phyloP scores from a whole-genome alignment of 2,797 vertebrate species.

The Tympanoctomys barrerae region DNA sequence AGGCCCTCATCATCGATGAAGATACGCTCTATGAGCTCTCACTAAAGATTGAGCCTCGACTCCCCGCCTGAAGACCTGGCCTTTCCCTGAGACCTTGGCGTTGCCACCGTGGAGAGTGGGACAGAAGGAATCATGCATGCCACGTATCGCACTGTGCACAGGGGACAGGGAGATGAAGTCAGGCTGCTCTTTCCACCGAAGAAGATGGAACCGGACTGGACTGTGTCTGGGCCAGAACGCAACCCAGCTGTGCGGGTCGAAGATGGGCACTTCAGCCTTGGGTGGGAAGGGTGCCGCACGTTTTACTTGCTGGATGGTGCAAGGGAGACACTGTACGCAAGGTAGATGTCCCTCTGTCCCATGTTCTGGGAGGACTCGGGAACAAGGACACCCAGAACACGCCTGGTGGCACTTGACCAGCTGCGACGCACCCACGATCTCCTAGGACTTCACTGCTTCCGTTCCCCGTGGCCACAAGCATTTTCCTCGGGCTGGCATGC shows the following conservation, averaged over 20 bases:
- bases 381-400: constrained; percentile 36
- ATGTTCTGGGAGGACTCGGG: constrained; percentile 46
- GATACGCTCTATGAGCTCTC: constrained; percentile 97
- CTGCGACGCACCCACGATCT: constrained; percentile 22
- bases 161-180: constrained; percentile 50
- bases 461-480: not conserved
- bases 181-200: constrained; percentile 78
- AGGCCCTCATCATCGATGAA: constrained; percentile 96
- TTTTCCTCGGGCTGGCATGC: constrained; percentile 31
- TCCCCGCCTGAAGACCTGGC: constrained; percentile 93
- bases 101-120: constrained; percentile 63
- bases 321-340: constrained; percentile 61
- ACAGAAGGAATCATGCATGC: constrained; percentile 79
- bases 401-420: constrained; percentile 53
- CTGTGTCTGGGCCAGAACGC: constrained; percentile 77
- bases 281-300: constrained; percentile 71
- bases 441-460: constrained; percentile 57
- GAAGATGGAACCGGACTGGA: constrained; percentile 73
- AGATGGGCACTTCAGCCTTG: constrained; percentile 62
- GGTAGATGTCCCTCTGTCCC: not conserved
- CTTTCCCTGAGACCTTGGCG: constrained; percentile 72
- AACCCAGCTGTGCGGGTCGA: constrained; percentile 67
- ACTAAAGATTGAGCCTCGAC: constrained; percentile 96
- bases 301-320: constrained; percentile 54
- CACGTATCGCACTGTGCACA: constrained; percentile 60